phyloP scores from a whole-genome alignment of 2,113 vertebrate genomes.

The Geococcyx californianus region DNA sequence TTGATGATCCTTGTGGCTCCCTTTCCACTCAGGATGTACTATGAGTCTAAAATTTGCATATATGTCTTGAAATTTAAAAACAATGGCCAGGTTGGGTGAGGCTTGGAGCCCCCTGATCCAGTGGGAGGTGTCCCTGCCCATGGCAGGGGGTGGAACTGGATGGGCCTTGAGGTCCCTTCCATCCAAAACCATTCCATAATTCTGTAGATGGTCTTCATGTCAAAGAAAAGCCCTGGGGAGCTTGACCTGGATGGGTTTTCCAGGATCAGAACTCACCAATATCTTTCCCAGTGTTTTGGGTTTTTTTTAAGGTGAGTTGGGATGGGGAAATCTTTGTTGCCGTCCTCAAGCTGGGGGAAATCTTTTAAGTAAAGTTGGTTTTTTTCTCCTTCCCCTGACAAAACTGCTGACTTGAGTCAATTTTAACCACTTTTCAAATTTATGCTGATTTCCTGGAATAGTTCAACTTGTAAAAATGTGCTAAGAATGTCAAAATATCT shows the following conservation, averaged over 20 bases:
- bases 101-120: too few relatives aligned
- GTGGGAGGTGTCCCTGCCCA: too few relatives aligned
- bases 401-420: background rate
- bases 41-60: too few relatives aligned
- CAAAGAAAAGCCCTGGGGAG: background rate
- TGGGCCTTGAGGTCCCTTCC: too few relatives aligned
- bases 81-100: too few relatives aligned
- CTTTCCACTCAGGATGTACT: too few relatives aligned
- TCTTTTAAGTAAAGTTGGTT: background rate
- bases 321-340: too few relatives aligned
- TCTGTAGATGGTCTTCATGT: background rate
- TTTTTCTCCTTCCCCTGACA: background rate
- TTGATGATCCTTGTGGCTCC: too few relatives aligned
- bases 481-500: background rate
- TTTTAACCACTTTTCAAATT: background rate
- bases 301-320: background rate
- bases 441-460: fast-evolving
- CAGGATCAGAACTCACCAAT: background rate
- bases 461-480: background rate
- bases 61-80: background rate
- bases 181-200: too few relatives aligned
- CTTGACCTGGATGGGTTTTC: background rate
- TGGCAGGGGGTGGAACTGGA: too few relatives aligned
- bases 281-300: background rate
- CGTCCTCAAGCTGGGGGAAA: background rate